These are phyloP conservation scores for Sylvietta virens DNA, from an alignment of 2,113 vertebrate species.

Conservation along the genomic window DNA sequence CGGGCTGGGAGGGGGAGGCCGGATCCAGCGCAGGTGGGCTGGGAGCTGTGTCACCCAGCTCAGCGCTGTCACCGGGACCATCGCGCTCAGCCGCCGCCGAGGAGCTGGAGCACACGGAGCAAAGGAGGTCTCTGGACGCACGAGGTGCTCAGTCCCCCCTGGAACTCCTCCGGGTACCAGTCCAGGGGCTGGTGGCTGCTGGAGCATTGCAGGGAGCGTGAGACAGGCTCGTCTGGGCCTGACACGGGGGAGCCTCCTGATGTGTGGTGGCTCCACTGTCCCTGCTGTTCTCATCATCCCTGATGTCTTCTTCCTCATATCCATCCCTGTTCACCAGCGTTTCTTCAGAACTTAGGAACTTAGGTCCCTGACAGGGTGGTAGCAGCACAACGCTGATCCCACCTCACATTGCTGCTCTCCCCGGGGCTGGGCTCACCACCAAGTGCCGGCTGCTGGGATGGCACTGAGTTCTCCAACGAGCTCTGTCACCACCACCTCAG, in stretches of 20 bases:
- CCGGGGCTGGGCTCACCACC: neutral
- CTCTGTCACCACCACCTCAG: accelerated
- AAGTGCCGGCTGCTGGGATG: neutral
- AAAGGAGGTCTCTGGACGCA: too few relatives aligned
- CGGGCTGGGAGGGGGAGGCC: neutral
- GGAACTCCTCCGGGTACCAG: neutral
- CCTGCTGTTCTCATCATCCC: neutral
- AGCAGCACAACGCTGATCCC: neutral
- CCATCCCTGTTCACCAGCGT: neutral
- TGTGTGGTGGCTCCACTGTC: too few relatives aligned
- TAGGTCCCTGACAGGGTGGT: neutral
- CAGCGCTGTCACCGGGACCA: neutral
- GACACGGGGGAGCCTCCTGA: neutral
- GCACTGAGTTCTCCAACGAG: accelerated
- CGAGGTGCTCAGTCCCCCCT: accelerated
- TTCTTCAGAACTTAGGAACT: neutral
- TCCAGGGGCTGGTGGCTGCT: neutral
- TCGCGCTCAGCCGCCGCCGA: neutral
- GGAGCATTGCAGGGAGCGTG: neutral
- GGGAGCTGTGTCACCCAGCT: neutral
- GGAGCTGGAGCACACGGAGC: neutral
- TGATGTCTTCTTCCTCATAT: neutral
- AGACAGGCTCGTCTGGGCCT: too few relatives aligned
- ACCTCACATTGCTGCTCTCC: accelerated
- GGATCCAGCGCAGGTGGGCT: neutral